These are phyloP conservation scores for Eulemur macaco DNA, from an alignment of 2,113 vertebrate species.

Conservation along the genomic window DNA sequence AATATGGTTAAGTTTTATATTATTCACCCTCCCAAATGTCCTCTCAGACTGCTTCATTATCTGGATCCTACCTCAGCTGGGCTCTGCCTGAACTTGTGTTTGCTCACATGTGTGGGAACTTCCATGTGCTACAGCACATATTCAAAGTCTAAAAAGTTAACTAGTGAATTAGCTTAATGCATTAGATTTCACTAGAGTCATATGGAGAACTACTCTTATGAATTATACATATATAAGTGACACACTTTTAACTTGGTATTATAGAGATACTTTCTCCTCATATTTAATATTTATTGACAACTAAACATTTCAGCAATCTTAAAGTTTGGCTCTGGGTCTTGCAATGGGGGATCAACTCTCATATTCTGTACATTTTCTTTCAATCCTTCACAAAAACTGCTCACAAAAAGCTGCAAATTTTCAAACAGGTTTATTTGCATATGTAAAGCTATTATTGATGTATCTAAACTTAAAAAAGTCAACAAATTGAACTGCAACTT, in stretches of 20 bases:
- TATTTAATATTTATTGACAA: slow-evolving; percentile 12
- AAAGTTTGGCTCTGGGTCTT: background rate
- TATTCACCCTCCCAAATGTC: background rate
- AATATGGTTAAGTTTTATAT: background rate
- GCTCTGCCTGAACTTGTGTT: background rate
- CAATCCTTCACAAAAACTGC: background rate
- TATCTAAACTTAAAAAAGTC: background rate
- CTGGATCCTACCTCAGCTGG: background rate
- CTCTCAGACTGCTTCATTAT: background rate
- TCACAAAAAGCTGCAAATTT: slow-evolving; percentile 1
- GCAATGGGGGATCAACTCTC: background rate
- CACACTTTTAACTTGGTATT: background rate
- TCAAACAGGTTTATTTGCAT: background rate
- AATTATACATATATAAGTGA: background rate
- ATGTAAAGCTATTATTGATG: background rate
- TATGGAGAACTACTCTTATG: background rate
- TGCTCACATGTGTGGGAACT: background rate
- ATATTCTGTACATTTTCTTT: background rate
- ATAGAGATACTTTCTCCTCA: background rate
- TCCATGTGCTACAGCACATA: background rate
- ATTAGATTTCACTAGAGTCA: background rate
- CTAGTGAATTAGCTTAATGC: background rate
- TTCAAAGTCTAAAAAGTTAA: background rate
- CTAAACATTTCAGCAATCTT: background rate
- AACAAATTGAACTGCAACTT: background rate